Evolutionary conservation across 2,113 vertebrate species (phyloP).

Genomic region (Monopterus albus): DNA sequence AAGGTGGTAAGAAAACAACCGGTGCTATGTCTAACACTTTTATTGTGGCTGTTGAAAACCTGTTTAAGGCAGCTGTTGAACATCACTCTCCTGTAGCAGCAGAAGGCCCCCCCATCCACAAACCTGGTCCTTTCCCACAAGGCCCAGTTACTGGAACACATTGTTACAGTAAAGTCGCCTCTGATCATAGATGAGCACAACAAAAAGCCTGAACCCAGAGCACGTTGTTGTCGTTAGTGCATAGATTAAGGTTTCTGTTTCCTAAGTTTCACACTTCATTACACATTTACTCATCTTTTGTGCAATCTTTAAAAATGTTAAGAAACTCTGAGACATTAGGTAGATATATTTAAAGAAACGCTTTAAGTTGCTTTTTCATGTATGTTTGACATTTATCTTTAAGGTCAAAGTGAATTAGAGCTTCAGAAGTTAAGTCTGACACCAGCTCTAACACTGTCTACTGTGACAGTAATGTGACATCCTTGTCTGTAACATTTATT

Average conservation of each 20-base stretch:
- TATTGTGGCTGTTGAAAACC: conserved; percentile 74
- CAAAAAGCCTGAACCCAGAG: conserved; percentile 16
- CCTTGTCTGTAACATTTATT: not conserved
- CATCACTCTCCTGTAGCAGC: conserved; percentile 60
- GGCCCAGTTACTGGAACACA: conserved; percentile 47
- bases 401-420: not conserved
- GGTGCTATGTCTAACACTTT: conserved; percentile 74
- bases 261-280: conserved; percentile 30
- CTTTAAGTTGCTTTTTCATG: no score
- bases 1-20: conserved; percentile 70
- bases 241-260: conserved; percentile 41
- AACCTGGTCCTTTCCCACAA: conserved; percentile 42
- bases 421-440: not conserved
- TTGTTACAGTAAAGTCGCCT: conserved; percentile 34
- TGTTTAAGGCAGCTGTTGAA: conserved; percentile 74
- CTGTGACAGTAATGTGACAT: not conserved
- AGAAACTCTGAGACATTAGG: no score
- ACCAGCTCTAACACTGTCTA: not conserved
- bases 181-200: conserved; percentile 28
- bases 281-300: no score
- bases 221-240: conserved; percentile 11
- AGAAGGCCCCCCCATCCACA: conserved; percentile 45
- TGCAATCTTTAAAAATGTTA: no score
- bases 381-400: no score
- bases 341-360: no score